phyloP scores from a whole-genome alignment of 1,140 invertebrate species.

The Drosophila eugracilis region DNA sequence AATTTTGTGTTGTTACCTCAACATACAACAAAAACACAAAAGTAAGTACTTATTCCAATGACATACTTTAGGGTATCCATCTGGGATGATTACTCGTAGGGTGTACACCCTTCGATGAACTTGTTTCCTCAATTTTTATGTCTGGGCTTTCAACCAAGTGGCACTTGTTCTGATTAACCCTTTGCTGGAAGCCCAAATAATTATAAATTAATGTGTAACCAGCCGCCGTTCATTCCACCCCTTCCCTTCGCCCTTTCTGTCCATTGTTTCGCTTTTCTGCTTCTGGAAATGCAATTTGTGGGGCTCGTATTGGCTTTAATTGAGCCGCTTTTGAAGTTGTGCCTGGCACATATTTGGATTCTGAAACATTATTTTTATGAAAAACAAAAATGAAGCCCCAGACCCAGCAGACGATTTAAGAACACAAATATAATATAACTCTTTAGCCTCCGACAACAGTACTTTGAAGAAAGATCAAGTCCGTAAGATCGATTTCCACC shows the following conservation, averaged over 20 bases:
- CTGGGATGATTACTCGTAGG: not conserved
- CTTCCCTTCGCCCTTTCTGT: slow-evolving; percentile 1
- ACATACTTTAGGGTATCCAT: not conserved
- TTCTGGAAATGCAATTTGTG: slow-evolving; percentile 58
- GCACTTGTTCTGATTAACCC: slow-evolving; percentile 65
- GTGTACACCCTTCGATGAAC: not conserved
- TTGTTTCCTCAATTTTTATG: slow-evolving; percentile 1
- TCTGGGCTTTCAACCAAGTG: slow-evolving; percentile 24
- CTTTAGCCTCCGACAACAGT: too few species aligned
- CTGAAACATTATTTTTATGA: not conserved
- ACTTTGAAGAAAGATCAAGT: too few species aligned
- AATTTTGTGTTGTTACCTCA: not conserved
- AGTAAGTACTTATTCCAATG: not conserved
- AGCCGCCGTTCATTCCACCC: slow-evolving; percentile 23
- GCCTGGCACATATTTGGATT: slow-evolving; percentile 24
- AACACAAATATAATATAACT: too few species aligned
- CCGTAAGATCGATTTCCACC: too few species aligned
- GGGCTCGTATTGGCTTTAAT: slow-evolving; percentile 59
- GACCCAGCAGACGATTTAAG: too few species aligned
- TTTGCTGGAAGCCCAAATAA: slow-evolving; percentile 62
- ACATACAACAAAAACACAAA: not conserved
- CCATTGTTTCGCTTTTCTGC: slow-evolving; percentile 42
- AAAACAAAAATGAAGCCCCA: not conserved
- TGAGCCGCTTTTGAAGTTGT: slow-evolving; percentile 64
- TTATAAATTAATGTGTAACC: slow-evolving; percentile 57